phyloP scores from a whole-genome alignment of 1,140 invertebrate genomes.

The Musca domestica region DNA sequence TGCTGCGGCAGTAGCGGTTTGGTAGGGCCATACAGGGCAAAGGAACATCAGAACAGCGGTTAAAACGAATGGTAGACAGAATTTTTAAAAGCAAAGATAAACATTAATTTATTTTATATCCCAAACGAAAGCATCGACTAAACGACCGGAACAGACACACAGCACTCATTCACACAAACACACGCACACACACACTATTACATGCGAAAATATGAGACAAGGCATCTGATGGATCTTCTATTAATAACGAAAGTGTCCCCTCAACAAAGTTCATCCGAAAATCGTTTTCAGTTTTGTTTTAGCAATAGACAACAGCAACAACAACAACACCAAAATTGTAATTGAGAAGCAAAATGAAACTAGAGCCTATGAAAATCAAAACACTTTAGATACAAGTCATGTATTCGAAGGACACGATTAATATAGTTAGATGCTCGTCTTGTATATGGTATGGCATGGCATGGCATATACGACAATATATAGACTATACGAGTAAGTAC shows the following conservation, averaged over 20 bases:
- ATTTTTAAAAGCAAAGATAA: not conserved
- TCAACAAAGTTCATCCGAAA: not conserved
- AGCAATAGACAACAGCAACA: not conserved
- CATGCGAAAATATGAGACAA: no score
- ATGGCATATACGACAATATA: no score
- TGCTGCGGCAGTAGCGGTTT: no score
- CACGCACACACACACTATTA: not conserved
- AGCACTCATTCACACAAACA: not conserved
- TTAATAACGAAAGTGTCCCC: constrained; percentile 11
- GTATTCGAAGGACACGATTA: no score
- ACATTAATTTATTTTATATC: constrained; percentile 17
- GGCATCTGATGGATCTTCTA: not conserved
- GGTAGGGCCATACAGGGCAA: not conserved
- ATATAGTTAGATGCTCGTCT: no score
- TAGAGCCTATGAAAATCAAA: not conserved
- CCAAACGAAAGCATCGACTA: not conserved
- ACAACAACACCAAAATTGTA: no score
- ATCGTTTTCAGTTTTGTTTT: not conserved
- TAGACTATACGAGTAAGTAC: no score
- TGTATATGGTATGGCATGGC: no score
- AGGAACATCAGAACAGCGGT: not conserved
- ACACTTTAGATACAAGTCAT: not conserved
- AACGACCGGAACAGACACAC: not conserved
- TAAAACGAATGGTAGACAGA: not conserved
- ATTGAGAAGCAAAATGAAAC: not conserved